Percentiles rank a stretch among this genome's conserved stretches.
Evolutionary conservation across 2,888 invertebrate genomes (phyloP).

Genomic region (Saturnia japonica): DNA sequence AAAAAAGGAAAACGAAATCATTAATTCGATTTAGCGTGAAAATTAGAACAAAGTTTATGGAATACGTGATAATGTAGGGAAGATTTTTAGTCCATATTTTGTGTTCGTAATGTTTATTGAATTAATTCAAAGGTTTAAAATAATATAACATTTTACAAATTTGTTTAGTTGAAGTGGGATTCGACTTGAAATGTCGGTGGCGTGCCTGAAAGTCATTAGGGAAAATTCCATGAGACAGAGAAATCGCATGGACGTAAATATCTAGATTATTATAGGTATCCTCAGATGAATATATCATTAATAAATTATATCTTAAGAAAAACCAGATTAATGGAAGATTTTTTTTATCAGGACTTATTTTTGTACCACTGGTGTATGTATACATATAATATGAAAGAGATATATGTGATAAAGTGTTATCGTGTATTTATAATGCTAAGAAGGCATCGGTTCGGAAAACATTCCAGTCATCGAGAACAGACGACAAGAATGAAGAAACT

Average conservation of each 20-base stretch:
- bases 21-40: no score
- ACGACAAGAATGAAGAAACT: no score
- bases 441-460: no score
- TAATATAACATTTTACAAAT: not conserved
- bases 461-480: no score
- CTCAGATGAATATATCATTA: not conserved
- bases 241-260: not conserved
- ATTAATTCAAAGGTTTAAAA: not conserved
- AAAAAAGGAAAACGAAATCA: slow-evolving; percentile 37
- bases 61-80: not conserved
- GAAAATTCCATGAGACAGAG: not conserved
- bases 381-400: not conserved
- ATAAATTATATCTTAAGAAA: not conserved
- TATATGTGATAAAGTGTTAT: not conserved
- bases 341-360: not conserved
- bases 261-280: not conserved
- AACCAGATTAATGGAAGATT: not conserved
- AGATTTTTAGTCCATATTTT: not conserved
- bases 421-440: not conserved
- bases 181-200: not conserved
- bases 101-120: not conserved
- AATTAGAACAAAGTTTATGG: not conserved
- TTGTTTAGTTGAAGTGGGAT: not conserved
- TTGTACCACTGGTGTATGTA: not conserved
- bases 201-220: not conserved